Evolutionary conservation across 2,797 vertebrate genomes (phyloP).

Genomic region (Danio kyathit): DNA sequence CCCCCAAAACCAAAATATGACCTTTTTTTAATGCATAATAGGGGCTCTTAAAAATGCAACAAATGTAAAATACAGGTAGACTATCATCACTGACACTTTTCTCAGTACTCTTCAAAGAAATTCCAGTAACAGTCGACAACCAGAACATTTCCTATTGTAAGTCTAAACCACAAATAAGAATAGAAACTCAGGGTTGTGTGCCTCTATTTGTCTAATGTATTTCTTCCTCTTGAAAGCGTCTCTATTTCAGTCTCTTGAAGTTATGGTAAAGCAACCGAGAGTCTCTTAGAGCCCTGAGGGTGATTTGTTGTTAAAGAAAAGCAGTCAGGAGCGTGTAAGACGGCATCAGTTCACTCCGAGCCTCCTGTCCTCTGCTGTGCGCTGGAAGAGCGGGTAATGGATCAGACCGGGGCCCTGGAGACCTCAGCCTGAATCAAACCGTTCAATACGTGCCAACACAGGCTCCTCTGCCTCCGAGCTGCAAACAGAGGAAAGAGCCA

Average conservation of each 20-base stretch:
- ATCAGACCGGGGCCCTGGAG: constrained; percentile 73
- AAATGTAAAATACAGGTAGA: too few relatives aligned
- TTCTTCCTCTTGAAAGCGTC: constrained; percentile 20
- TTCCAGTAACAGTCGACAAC: background rate
- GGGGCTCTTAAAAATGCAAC: too few relatives aligned
- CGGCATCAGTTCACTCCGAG: constrained; percentile 58
- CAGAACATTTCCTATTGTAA: background rate
- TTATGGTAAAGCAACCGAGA: constrained; percentile 42
- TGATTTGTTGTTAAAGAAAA: constrained; percentile 64
- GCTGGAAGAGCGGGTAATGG: constrained; percentile 74
- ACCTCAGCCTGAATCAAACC: constrained; percentile 76
- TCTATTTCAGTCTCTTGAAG: constrained; percentile 37
- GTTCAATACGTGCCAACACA: constrained; percentile 70
- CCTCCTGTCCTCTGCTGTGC: constrained; percentile 56
- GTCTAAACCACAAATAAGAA: background rate
- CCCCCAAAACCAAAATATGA: too few relatives aligned
- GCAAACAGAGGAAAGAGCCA: constrained; percentile 57
- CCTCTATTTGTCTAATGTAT: constrained; percentile 22
- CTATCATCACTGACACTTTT: too few relatives aligned
- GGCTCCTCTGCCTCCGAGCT: constrained; percentile 55
- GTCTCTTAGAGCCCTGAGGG: constrained; percentile 32
- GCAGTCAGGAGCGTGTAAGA: constrained; percentile 58
- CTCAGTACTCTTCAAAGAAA: too few relatives aligned
- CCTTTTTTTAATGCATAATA: too few relatives aligned
- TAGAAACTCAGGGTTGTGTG: background rate